Conservation (phyloP, 2,888 invertebrate species). For the Polymixis flavicincta region DNA sequence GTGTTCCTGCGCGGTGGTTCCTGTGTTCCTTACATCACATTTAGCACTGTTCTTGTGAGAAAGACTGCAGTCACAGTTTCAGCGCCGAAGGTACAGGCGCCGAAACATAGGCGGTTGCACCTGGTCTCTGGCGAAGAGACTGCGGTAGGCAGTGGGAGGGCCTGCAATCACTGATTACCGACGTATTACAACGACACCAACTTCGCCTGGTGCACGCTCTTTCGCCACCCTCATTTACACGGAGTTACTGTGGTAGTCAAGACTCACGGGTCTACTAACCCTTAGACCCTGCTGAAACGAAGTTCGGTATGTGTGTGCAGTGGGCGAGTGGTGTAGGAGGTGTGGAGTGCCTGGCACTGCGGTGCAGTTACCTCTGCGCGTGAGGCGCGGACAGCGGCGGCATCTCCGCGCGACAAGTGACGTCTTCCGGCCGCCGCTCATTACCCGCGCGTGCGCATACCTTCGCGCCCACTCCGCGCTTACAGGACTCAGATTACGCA, state of each 20-base stretch:
- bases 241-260: background rate
- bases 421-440: conserved; percentile 68
- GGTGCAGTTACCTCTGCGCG: conserved; percentile 46
- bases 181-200: background rate
- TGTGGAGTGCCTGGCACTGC: conserved; percentile 16
- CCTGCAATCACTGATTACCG: conserved; percentile 4
- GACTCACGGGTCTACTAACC: background rate
- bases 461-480: conserved; percentile 66
- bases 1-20: background rate
- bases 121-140: background rate
- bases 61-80: background rate
- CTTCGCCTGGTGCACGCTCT: background rate
- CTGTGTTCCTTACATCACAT: conserved; percentile 4
- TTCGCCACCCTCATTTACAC: background rate
- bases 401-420: conserved; percentile 72
- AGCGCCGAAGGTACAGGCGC: background rate
- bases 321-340: conserved; percentile 31
- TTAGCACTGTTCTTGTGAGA: background rate
- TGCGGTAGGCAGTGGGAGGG: background rate
- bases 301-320: background rate
- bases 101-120: background rate
- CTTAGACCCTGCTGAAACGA: background rate
- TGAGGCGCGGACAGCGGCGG: conserved; percentile 52
- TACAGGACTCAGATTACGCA: conserved; percentile 60
- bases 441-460: conserved; percentile 69